These are phyloP conservation scores for Biston stratarius DNA, from an alignment of 2,888 invertebrate species.

Conservation along the genomic window DNA sequence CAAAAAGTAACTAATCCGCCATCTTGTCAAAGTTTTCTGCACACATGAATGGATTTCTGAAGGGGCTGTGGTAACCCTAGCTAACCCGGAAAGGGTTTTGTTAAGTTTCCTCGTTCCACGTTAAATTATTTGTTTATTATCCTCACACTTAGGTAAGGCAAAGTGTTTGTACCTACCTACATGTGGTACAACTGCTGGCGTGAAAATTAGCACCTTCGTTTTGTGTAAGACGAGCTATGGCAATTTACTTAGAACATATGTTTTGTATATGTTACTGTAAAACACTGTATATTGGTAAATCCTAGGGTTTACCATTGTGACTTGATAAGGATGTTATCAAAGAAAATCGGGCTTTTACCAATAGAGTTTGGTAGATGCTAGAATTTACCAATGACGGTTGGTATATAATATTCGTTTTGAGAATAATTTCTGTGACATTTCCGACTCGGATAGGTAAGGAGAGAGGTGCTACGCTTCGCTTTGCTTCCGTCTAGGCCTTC, in stretches of 20 bases:
- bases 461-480: no score
- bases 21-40: slow-evolving; percentile 6
- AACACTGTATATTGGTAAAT: no score
- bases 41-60: neutral
- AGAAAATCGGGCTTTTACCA: no score
- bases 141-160: slow-evolving; percentile 28
- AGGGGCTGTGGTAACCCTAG: slow-evolving; percentile 31
- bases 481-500: no score
- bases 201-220: slow-evolving; percentile 8
- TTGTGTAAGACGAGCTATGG: neutral
- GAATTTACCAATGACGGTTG: no score
- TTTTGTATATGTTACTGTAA: no score
- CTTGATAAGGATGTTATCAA: no score
- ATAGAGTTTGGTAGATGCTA: no score
- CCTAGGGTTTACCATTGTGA: no score
- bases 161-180: slow-evolving; percentile 24
- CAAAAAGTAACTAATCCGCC: neutral
- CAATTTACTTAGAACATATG: neutral
- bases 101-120: slow-evolving; percentile 32
- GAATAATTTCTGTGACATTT: no score
- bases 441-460: no score
- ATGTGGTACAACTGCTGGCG: slow-evolving; percentile 2
- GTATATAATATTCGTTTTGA: no score
- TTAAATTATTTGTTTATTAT: slow-evolving; percentile 44
- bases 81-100: slow-evolving; percentile 37